Base-by-base conservation (phyloP, 92 coral and sea anemone genomes). In the Chrysogorgia sp. region DNA sequence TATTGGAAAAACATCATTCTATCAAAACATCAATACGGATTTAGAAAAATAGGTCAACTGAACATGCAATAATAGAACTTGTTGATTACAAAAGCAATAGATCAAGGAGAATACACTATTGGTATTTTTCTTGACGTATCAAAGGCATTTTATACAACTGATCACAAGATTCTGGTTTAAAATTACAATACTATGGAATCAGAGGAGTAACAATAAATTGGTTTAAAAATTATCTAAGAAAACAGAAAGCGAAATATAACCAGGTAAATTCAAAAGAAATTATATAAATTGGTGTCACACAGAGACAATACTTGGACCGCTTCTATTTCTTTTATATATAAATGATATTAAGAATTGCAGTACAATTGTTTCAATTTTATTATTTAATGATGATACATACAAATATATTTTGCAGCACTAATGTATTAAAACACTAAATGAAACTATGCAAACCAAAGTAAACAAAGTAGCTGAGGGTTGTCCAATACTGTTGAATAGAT, bases 91-190 rank as follows among this genome's bases (percentile, higher is more conserved):
- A 25, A 66, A 21, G 32, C 25, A 25, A 64, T 79, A 30, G 76
- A 66, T 10, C 26, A 55, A 7, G 49, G 31, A 24, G 47, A 74
- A 55, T 57, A 52, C 30, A 32, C 80, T 17, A n/a, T 33, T 28
- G 80, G 81, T 52, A 75, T 77, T n/a, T 75, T 75, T 29, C 40
- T 75, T 29, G 81, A 75, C 55, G 25, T 75, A 31, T n/a, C n/a
- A n/a, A n/a, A n/a, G n/a, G n/a, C n/a, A n/a, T n/a, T n/a, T n/a
- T n/a, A n/a, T n/a, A n/a, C n/a, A n/a, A n/a, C n/a, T n/a, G n/a
- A n/a, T n/a, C n/a, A n/a, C n/a, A n/a, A n/a, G n/a, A n/a, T n/a
- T n/a, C n/a, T n/a, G n/a, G n/a, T n/a, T n/a, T n/a, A n/a, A n/a
- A n/a, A n/a, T n/a, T n/a, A n/a, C n/a, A n/a, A n/a, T n/a, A n/a